Percentiles rank a stretch among this genome's conserved stretches.
Evolutionary conservation across 2,888 invertebrate species (phyloP).

Genomic region (Dione vanillae): DNA sequence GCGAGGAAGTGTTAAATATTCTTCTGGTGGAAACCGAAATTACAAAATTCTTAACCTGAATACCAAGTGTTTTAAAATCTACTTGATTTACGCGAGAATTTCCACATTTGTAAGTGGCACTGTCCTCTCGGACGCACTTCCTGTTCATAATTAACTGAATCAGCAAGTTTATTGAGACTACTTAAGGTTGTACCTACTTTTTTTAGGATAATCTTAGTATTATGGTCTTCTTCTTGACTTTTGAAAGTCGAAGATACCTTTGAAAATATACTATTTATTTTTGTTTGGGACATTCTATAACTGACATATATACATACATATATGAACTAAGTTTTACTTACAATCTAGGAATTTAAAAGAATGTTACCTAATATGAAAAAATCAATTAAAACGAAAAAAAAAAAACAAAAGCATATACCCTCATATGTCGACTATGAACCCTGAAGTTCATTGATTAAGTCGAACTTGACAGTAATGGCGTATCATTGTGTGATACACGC

Average conservation of each 20-base stretch:
- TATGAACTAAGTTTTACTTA: too few relatives aligned
- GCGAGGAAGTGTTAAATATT: too few relatives aligned
- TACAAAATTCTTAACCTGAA: neutral
- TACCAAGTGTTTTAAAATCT: neutral
- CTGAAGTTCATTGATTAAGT: slow-evolving; percentile 25
- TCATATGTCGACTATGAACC: neutral
- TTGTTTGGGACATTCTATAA: too few relatives aligned
- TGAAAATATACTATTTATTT: too few relatives aligned
- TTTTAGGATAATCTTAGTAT: neutral
- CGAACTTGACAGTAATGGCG: slow-evolving; percentile 38
- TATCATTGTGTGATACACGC: slow-evolving; percentile 20
- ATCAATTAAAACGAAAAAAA: too few relatives aligned
- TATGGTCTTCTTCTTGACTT: too few relatives aligned
- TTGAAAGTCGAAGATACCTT: too few relatives aligned
- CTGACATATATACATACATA: neutral
- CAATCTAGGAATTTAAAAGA: too few relatives aligned
- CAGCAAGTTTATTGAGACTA: neutral
- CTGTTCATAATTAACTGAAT: slow-evolving; percentile 10
- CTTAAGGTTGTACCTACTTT: neutral
- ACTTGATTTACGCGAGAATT: slow-evolving; percentile 9
- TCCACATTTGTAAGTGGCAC: slow-evolving; percentile 9
- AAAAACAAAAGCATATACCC: too few relatives aligned
- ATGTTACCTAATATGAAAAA: too few relatives aligned
- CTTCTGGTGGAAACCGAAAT: neutral
- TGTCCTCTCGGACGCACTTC: slow-evolving; percentile 5